phyloP scores from a whole-genome alignment of 2,888 invertebrate genomes.

The Drosophila multiciliata region DNA sequence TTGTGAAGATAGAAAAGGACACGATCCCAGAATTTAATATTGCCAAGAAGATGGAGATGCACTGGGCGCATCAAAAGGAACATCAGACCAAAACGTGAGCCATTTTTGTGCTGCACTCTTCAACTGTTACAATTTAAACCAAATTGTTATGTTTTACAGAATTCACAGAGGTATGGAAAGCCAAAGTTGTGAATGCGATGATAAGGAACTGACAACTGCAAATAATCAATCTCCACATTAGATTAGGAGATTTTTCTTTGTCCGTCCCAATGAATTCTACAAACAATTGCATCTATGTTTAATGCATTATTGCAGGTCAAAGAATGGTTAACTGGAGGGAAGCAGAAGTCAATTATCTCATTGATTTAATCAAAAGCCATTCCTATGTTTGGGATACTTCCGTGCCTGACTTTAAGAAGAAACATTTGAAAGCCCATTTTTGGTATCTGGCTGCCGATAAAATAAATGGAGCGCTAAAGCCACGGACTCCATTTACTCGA shows the following conservation, averaged over 20 bases:
- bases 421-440: conserved; percentile 33
- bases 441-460: conserved; percentile 40
- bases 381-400: conserved; percentile 34
- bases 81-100: conserved; percentile 24
- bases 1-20: conserved; percentile 31
- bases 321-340: conserved; percentile 41
- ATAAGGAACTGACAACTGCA: not conserved
- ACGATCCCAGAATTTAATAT: conserved; percentile 10
- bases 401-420: conserved; percentile 35
- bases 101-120: too few species aligned
- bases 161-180: conserved; percentile 26
- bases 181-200: not conserved
- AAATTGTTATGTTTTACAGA: conserved; percentile 10
- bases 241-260: not conserved
- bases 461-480: conserved; percentile 23
- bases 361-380: conserved; percentile 37
- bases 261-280: not conserved
- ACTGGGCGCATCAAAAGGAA: conserved; percentile 20
- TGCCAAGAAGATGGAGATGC: conserved; percentile 25
- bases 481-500: conserved; percentile 30
- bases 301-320: conserved; percentile 9
- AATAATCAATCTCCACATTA: not conserved
- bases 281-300: too few species aligned
- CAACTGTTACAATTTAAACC: not conserved
- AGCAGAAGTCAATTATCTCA: conserved; percentile 41